Percentiles rank a stretch among this genome's conserved stretches.
phyloP scores from a whole-genome alignment of 2,113 vertebrate genomes.

The Protomyctophum bolini region DNA sequence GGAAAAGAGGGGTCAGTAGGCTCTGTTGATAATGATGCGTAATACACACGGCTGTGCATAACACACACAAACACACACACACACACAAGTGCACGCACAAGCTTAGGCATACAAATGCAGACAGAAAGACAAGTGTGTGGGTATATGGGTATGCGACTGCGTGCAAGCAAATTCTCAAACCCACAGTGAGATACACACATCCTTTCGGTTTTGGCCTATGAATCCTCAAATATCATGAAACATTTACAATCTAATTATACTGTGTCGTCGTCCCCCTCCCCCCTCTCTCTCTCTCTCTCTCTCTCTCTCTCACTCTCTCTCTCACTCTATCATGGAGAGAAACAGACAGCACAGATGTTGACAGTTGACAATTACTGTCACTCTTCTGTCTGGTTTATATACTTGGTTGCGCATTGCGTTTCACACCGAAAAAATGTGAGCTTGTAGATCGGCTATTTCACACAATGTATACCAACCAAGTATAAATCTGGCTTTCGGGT shows the following conservation, averaged over 20 bases:
- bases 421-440: too few species aligned
- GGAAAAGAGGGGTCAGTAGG: conserved; percentile 60
- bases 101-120: conserved; percentile 1
- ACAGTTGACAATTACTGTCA: conserved; percentile 68
- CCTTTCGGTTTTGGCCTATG: conserved; percentile 66
- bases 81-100: neutral
- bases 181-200: conserved; percentile 31
- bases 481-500: too few species aligned
- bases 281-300: conserved; percentile 13
- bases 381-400: conserved; percentile 24
- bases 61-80: conserved; percentile 19
- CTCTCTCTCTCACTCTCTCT: conserved; percentile 16
- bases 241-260: conserved; percentile 76
- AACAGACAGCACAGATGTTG: conserved; percentile 40
- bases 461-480: neutral
- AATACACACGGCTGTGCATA: neutral
- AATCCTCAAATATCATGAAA: conserved; percentile 70
- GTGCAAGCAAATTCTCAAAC: neutral
- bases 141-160: too few species aligned
- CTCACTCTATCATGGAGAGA: neutral
- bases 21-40: conserved; percentile 67
- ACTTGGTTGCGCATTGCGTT: too few species aligned
- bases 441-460: too few species aligned
- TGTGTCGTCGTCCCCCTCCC: conserved; percentile 7
- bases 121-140: conserved; percentile 1